Base-by-base conservation (phyloP, 2,888 invertebrate genomes). In the Anoplius nigerrimus region DNA sequence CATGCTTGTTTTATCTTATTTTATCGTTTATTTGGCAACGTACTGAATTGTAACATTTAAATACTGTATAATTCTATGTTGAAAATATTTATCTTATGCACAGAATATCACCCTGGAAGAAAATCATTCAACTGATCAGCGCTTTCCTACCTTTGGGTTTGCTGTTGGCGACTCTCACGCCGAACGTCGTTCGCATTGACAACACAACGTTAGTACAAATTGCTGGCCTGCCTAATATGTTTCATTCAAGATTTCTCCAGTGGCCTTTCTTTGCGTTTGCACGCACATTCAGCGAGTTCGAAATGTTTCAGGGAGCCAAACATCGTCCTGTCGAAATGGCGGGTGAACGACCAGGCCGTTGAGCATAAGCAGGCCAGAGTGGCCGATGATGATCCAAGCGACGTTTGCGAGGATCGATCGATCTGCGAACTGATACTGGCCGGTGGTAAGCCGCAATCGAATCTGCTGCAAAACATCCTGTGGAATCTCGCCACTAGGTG, bases 91-190 rank as follows among this genome's bases (percentile, higher is more conserved):
- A 15, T 45, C 15, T 15, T 6, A 2, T 69, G 24, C 72, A 34
- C 70, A 87, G 87, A 59, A 52, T 82, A 27, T 85, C 85, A 24
- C 92, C 93, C 0, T 93, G 93, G 93, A 92, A 91, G 84, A 91
- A 91, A 75, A 89, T 94, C 46, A 87, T 94, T 13, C 92, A 92
- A 66, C 87, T 94, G 76, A 88, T 94, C 79, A 92, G 94, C 0
- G 92, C 94, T 0, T 90, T 94, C 79, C 90, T 94, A 60, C 95
- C 95, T 0, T 91, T 94, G 57, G 94, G 94, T 0, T 89, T 95
- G 57, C 90, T 94, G 70, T 89, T 94, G 59, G 94, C 94, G 0
- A 93, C 94, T 0, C 89, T 94, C 18, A 93, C 93, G 0, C 94
- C 94, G 1, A 93, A 90, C 78, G 89, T 94, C 79, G 90, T 94